phyloP scores from a whole-genome alignment of 23 tunicate species.

The Botrylloides violaceus region DNA sequence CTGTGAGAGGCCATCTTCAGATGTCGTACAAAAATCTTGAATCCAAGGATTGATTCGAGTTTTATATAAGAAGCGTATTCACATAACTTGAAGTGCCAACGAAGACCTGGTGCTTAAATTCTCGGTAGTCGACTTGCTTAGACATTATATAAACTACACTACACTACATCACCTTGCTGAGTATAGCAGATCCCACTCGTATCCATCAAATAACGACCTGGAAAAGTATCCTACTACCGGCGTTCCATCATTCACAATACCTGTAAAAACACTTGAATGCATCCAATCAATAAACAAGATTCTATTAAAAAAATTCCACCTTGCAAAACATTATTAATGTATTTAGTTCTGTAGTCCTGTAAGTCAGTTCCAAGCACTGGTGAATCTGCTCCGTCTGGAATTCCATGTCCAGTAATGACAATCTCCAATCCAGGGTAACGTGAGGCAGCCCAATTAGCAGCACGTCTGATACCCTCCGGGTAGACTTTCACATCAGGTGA shows the following conservation, averaged over 20 bases:
- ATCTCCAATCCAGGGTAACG: conserved; percentile 14
- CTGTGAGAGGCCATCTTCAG: too few species aligned
- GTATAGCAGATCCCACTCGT: conserved; percentile 70
- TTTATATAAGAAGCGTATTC: too few species aligned
- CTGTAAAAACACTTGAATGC: too few species aligned
- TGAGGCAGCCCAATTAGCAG: conserved; percentile 28
- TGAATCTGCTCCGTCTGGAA: conserved; percentile 35
- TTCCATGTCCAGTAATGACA: conserved; percentile 45
- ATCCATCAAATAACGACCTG: conserved; percentile 65
- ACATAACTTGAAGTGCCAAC: too few species aligned
- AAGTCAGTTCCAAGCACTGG: conserved; percentile 22
- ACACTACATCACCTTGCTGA: conserved; percentile 46
- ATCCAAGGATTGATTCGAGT: too few species aligned
- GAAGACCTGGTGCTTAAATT: too few species aligned
- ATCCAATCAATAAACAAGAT: neutral
- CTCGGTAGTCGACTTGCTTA: too few species aligned
- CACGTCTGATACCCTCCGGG: conserved; percentile 46
- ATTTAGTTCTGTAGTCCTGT: conserved; percentile 9
- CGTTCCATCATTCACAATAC: conserved; percentile 25
- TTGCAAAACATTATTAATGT: conserved; percentile 67
- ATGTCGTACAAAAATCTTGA: too few species aligned
- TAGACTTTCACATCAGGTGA: conserved; percentile 29
- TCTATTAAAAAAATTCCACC: conserved; percentile 25
- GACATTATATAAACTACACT: too few species aligned
- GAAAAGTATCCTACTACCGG: conserved; percentile 34